Conservation (phyloP, 2,888 invertebrate species). For the Synergus japonicus region DNA sequence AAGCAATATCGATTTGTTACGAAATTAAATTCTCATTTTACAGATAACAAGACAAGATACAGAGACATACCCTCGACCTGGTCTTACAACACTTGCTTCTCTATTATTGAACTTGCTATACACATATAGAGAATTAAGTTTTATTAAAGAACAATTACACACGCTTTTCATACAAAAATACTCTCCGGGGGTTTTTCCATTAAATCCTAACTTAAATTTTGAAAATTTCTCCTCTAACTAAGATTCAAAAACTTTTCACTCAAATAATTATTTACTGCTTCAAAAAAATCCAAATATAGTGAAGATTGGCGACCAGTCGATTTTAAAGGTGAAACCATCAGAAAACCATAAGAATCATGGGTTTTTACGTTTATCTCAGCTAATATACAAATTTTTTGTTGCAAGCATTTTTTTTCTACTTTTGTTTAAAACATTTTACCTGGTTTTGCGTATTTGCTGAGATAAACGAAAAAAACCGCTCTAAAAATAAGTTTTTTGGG, state of each 20-base stretch:
- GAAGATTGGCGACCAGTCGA: no score
- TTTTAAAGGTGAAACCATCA: no score
- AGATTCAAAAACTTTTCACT: background rate
- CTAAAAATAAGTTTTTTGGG: no score
- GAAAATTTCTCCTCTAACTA: background rate
- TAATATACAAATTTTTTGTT: no score
- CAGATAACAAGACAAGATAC: background rate
- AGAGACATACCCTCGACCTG: conserved; percentile 31
- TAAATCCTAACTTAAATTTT: background rate
- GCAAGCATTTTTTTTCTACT: no score
- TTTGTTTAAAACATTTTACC: no score
- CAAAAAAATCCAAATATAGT: background rate
- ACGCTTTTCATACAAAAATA: conserved; percentile 35
- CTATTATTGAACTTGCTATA: conserved; percentile 16
- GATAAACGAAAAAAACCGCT: no score
- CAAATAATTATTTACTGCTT: background rate
- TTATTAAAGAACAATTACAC: conserved; percentile 30
- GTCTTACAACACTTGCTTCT: conserved; percentile 13
- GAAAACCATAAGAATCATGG: no score
- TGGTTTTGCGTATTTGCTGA: no score
- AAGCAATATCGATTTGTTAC: background rate
- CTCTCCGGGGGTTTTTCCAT: background rate
- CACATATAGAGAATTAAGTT: background rate
- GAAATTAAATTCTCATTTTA: conserved; percentile 16
- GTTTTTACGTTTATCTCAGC: no score